Evolutionary conservation across 2,797 vertebrate species (phyloP).

Genomic region (Knipowitschia caucasica): DNA sequence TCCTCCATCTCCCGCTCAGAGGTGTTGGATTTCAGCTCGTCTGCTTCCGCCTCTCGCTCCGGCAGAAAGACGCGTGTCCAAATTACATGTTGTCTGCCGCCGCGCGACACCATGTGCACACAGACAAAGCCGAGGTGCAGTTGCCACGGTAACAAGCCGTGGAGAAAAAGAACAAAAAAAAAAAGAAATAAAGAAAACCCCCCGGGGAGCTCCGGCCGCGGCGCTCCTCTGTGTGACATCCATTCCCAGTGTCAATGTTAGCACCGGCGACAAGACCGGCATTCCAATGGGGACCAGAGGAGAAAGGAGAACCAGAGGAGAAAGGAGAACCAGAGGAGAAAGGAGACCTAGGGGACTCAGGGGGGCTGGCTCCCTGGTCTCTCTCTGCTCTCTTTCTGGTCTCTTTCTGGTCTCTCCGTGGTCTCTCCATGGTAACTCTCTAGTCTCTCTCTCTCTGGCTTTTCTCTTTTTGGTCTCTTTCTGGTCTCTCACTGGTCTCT

Average conservation of each 20-base stretch:
- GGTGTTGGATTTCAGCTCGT: background rate
- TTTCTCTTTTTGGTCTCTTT: no score
- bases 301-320: conserved; percentile 30
- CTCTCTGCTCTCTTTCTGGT: no score
- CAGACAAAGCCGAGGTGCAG: conserved; percentile 18
- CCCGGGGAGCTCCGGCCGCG: conserved; percentile 40
- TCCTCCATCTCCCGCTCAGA: background rate
- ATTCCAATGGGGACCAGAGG: conserved; percentile 36
- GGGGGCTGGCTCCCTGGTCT: no score
- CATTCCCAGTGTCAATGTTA: conserved; percentile 65
- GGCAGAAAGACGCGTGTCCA: conserved; percentile 30
- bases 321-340: no score
- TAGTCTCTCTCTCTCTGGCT: no score
- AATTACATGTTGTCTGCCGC: conserved; percentile 49
- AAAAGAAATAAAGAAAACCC: conserved; percentile 29
- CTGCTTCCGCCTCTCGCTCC: background rate
- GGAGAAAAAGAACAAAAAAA: no score
- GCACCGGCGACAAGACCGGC: conserved; percentile 28
- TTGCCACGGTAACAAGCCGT: conserved; percentile 63
- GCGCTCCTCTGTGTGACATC: conserved; percentile 64
- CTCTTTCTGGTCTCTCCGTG: background rate
- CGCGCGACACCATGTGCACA: conserved; percentile 43
- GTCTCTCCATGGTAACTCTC: no score
- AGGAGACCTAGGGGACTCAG: no score
- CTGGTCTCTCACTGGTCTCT: no score